These are phyloP conservation scores for Xiphophorus birchmanni DNA, from an alignment of 2,797 vertebrate genomes.

Conservation along the genomic window DNA sequence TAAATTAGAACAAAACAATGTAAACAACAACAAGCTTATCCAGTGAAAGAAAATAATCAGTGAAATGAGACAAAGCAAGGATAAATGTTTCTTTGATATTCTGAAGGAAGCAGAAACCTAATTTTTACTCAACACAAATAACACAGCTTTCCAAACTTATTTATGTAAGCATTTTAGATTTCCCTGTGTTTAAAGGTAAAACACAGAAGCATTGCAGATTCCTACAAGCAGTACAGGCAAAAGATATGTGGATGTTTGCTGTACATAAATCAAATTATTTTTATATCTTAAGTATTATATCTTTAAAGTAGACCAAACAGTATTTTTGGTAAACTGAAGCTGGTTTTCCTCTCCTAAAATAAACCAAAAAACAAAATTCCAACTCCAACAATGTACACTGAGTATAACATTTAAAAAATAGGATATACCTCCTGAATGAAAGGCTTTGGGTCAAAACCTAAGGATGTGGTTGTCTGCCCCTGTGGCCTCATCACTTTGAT, in stretches of 20 bases:
- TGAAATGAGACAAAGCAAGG: conserved; percentile 1
- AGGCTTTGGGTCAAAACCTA: conserved; percentile 82
- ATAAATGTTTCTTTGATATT: background rate
- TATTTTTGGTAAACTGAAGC: background rate
- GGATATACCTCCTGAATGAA: conserved; percentile 80
- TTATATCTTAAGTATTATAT: background rate
- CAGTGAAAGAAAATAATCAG: background rate
- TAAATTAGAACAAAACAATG: conserved; percentile 6
- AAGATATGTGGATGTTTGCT: background rate
- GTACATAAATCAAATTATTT: background rate
- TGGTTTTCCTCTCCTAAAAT: background rate
- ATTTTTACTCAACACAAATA: background rate
- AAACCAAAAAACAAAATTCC: background rate
- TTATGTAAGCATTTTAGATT: background rate
- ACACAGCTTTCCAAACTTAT: background rate
- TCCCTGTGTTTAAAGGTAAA: background rate
- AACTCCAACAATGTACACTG: background rate
- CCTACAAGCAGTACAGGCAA: background rate
- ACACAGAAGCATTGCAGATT: background rate
- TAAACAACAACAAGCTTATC: conserved; percentile 9
- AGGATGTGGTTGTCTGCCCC: conserved; percentile 9
- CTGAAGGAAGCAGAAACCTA: background rate
- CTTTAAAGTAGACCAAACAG: background rate
- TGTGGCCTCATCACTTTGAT: conserved; percentile 88
- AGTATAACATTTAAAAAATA: background rate